These are phyloP conservation scores for Cotesia typhae DNA, from an alignment of 1,140 invertebrate genomes.

Conservation along the genomic window DNA sequence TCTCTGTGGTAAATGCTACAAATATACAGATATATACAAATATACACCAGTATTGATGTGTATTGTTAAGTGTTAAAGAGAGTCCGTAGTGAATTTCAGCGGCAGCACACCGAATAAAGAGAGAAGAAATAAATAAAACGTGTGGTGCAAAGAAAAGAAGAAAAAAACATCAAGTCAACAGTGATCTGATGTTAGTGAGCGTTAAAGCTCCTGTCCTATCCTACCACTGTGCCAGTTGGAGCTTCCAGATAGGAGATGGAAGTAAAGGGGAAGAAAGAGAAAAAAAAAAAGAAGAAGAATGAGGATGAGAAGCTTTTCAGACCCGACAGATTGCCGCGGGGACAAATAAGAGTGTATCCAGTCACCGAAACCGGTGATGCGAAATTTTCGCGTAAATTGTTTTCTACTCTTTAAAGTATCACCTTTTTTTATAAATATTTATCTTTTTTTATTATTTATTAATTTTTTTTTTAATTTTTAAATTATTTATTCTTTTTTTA, in stretches of 20 bases:
- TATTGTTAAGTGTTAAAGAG: too few relatives aligned
- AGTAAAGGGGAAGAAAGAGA: not conserved
- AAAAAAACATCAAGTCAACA: too few relatives aligned
- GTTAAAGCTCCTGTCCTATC: not conserved
- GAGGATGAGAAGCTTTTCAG: constrained; percentile 41
- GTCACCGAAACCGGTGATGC: not conserved
- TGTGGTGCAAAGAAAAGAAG: too few relatives aligned
- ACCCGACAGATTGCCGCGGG: constrained; percentile 59
- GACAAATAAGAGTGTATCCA: constrained; percentile 59
- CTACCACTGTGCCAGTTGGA: not conserved
- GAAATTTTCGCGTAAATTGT: constrained; percentile 6
- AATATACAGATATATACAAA: not conserved
- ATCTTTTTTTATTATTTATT: not conserved
- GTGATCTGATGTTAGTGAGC: not conserved
- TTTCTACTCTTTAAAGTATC: not conserved
- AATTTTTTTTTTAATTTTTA: not conserved
- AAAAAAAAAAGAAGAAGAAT: constrained; percentile 28
- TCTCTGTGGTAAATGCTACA: not conserved
- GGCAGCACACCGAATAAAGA: not conserved
- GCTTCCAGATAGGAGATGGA: constrained; percentile 14
- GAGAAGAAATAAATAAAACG: too few relatives aligned
- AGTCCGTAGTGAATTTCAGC: too few relatives aligned
- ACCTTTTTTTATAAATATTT: not conserved
- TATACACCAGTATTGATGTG: not conserved
- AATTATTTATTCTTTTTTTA: too few relatives aligned